Evolutionary conservation across 2,888 invertebrate species (phyloP), one percentile per base, ranked within the genome.

Genomic region (Drosophila monieri): DNA sequence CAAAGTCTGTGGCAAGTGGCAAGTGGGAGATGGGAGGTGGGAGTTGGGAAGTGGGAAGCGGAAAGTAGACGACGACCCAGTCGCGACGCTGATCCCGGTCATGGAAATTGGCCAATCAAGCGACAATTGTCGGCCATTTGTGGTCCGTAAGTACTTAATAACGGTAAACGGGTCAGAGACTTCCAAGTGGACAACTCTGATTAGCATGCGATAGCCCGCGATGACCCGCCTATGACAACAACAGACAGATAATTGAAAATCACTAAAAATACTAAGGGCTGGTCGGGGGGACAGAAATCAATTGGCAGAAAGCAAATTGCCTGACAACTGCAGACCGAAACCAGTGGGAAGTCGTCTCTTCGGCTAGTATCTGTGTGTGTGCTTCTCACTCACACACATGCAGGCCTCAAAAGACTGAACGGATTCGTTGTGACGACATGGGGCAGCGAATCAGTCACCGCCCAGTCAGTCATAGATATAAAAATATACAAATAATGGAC

Each of bases 51-150:
- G 32, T n/a, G 9, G n/a, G 5, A 32, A 32, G 12, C 32, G 32
- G 32, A 32, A 32, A 32, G 32, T 4, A 32, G 32, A 32, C 32
- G 32, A 12, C 12, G 32, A 32, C 10, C 32, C 64, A 72, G 70
- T 77, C 76, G 76, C 43, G 69, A 52, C 48, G 25, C 52, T 51
- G 52, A 53, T 44, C 41, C 41, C 52, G 43, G 41, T 67, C 52
- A 18, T 52, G 69, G 58, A 86, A 85, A 84, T 84, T 86, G 86
- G 80, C 73, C 84, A 85, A 85, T 86, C 84, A 78, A 78, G 71
- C 72, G 79, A 70, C 76, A 84, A 84, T 80, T 83, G 86, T 85
- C 73, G 74, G 53, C 73, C 73, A 67, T 73, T 80, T 81, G 76
- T 65, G 73, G 67, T 44, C 54, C 21, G 61, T 74, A 66, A 76